phyloP scores from a whole-genome alignment of 2,797 vertebrate genomes.

The Avahi laniger region DNA sequence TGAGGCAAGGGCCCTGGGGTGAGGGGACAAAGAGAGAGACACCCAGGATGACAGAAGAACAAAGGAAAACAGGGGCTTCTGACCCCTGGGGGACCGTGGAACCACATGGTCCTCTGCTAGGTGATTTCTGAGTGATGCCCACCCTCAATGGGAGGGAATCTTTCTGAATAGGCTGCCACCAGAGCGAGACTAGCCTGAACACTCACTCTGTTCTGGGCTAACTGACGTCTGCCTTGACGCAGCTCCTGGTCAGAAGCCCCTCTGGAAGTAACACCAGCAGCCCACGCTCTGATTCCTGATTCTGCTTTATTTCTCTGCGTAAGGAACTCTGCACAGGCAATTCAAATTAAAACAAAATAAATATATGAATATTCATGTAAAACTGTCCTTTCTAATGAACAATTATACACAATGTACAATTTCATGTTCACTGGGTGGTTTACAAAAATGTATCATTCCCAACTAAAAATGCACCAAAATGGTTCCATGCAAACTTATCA shows the following conservation, averaged over 20 bases:
- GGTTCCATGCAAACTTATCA: conserved; percentile 92
- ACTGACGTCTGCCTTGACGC: not conserved
- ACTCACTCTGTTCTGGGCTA: not conserved
- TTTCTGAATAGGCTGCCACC: not conserved
- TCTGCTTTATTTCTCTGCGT: conserved; percentile 90
- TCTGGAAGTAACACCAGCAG: not conserved
- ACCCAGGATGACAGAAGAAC: not conserved
- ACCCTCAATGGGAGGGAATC: not conserved
- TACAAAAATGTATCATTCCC: conserved; percentile 91
- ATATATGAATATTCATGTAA: conserved; percentile 98
- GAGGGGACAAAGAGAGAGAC: not conserved
- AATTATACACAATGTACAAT: conserved; percentile 99
- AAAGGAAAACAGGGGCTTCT: not conserved
- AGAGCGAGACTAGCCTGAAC: not conserved
- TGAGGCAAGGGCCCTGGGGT: not conserved
- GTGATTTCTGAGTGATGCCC: not conserved
- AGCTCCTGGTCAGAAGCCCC: not conserved
- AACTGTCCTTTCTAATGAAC: conserved; percentile 96
- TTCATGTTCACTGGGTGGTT: conserved; percentile 86
- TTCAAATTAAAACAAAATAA: conserved; percentile 98
- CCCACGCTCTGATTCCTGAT: conserved; percentile 72
- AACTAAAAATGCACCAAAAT: conserved; percentile 89
- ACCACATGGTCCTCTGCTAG: not conserved
- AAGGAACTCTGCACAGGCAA: conserved; percentile 92
- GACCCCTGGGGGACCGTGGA: not conserved